Evolutionary conservation across 2,888 invertebrate genomes (phyloP).

Genomic region (Melinaea marsaeus): DNA sequence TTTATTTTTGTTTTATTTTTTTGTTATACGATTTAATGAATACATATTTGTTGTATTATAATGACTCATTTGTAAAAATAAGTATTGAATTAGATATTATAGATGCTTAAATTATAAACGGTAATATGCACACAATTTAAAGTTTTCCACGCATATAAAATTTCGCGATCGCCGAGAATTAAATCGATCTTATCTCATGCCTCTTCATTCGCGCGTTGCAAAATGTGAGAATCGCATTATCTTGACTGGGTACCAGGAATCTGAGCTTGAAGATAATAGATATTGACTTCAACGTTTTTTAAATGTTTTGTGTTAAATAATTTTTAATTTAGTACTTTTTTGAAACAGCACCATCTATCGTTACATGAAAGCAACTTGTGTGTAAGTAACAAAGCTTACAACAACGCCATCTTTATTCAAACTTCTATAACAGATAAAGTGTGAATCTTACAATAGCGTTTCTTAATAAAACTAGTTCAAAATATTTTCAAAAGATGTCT

Average conservation of each 20-base stretch:
- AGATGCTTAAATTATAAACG: not conserved
- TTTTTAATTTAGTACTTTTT: conserved; percentile 5
- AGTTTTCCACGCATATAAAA: conserved; percentile 58
- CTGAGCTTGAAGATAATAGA: conserved; percentile 37
- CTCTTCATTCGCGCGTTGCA: conserved; percentile 51
- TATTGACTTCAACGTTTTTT: conserved; percentile 35
- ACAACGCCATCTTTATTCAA: not conserved
- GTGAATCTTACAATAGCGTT: too few relatives aligned
- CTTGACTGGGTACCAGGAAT: conserved; percentile 47
- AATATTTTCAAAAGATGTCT: conserved; percentile 9
- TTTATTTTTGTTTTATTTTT: not conserved
- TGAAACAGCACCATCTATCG: conserved; percentile 19
- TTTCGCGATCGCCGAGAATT: conserved; percentile 58
- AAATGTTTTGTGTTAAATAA: conserved; percentile 19
- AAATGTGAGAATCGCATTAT: conserved; percentile 49
- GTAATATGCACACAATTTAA: conserved; percentile 24
- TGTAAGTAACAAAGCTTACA: not conserved
- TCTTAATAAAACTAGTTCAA: not conserved
- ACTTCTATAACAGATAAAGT: too few relatives aligned
- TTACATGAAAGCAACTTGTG: not conserved
- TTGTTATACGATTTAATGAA: not conserved
- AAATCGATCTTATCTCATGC: conserved; percentile 53
- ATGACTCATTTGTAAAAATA: not conserved
- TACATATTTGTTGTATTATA: not conserved
- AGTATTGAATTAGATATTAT: not conserved